Percentiles rank a stretch among this genome's conserved stretches.
These are phyloP conservation scores for Drosophila elegans DNA, from an alignment of 1,140 invertebrate genomes.

Conservation along the genomic window DNA sequence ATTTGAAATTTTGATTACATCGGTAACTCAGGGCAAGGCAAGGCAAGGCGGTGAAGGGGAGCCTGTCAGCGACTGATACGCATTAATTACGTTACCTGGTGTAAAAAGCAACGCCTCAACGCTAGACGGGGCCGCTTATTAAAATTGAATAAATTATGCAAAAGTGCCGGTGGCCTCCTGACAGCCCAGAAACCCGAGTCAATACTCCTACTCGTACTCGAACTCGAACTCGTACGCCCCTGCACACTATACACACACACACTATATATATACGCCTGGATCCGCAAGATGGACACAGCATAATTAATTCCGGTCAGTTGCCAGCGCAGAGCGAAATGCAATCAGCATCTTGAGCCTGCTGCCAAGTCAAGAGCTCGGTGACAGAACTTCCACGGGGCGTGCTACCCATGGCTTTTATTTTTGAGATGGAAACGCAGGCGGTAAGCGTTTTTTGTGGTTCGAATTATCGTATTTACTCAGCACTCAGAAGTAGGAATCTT, in stretches of 20 bases:
- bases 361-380: constrained; percentile 24
- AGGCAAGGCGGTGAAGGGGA: constrained; percentile 41
- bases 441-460: no score
- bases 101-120: constrained; percentile 57
- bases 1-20: constrained; percentile 80
- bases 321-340: constrained; percentile 44
- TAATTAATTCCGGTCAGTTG: constrained; percentile 65
- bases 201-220: neutral
- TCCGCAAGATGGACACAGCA: constrained; percentile 58
- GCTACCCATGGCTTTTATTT: no score
- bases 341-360: constrained; percentile 51
- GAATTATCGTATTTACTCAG: no score
- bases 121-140: constrained; percentile 63
- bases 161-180: constrained; percentile 54
- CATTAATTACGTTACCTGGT: constrained; percentile 70
- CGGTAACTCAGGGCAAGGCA: no score
- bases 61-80: constrained; percentile 70
- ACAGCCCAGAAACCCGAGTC: constrained; percentile 5
- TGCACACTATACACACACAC: neutral
- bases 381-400: neutral
- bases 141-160: constrained; percentile 83
- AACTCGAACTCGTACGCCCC: neutral
- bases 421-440: no score
- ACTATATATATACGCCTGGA: constrained; percentile 5
- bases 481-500: no score